phyloP scores from a whole-genome alignment of 2,113 vertebrate species.

The Lutjanus erythropterus region DNA sequence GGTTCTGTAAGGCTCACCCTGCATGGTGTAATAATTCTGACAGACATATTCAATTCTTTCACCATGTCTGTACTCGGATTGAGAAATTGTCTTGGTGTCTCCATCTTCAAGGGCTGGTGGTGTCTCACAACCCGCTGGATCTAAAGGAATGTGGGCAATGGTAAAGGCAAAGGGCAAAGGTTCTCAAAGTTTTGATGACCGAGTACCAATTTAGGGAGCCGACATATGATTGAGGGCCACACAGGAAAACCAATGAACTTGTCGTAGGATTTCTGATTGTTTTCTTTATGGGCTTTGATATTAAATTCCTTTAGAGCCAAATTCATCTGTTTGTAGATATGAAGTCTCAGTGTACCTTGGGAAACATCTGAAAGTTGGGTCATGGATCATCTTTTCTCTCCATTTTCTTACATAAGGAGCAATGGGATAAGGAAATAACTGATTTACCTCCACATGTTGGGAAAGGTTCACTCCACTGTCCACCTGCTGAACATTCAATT shows the following conservation, averaged over 20 bases:
- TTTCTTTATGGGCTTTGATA: not conserved
- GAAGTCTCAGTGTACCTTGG: not conserved
- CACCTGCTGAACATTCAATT: constrained; percentile 82
- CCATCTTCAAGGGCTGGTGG: constrained; percentile 20
- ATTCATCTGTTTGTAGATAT: not conserved
- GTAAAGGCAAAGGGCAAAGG: not conserved
- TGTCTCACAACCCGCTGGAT: not conserved
- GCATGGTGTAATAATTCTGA: not conserved
- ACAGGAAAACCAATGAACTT: too few species aligned
- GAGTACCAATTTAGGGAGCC: too few species aligned
- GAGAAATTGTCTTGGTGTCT: accelerated
- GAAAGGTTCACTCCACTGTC: constrained; percentile 79
- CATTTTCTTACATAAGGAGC: not conserved
- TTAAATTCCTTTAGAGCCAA: too few species aligned
- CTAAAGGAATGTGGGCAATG: not conserved
- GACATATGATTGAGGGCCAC: not conserved
- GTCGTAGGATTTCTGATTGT: too few species aligned
- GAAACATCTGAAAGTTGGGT: not conserved
- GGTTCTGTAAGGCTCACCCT: not conserved
- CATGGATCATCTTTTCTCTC: not conserved
- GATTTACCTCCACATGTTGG: constrained; percentile 86
- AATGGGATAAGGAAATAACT: not conserved
- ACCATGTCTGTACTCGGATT: accelerated
- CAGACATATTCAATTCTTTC: constrained; percentile 42
- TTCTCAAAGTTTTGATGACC: too few species aligned